phyloP scores from a whole-genome alignment of 2,797 vertebrate species.

The Aplochiton taeniatus region DNA sequence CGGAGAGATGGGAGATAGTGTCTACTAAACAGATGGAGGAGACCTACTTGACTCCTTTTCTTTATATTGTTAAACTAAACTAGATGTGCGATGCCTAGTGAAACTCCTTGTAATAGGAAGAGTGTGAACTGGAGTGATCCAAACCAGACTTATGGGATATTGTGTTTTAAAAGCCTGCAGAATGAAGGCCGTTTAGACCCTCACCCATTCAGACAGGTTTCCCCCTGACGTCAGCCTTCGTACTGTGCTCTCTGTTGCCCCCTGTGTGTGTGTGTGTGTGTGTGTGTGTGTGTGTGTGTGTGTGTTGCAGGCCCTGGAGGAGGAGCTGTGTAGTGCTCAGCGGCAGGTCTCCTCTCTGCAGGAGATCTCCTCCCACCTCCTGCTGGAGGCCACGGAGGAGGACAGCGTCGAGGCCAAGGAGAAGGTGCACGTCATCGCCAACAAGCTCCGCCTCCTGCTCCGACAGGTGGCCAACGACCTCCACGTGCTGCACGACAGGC shows the following conservation, averaged over 20 bases:
- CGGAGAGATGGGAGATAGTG: no score
- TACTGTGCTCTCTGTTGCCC: constrained; percentile 21
- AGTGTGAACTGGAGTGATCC: no score
- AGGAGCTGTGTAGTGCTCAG: constrained; percentile 76
- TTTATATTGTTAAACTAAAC: no score
- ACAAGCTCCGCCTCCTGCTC: constrained; percentile 81
- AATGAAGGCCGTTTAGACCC: no score
- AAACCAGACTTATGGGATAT: no score
- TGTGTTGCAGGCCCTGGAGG: constrained; percentile 80
- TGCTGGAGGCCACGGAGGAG: constrained; percentile 74
- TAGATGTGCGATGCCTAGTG: no score
- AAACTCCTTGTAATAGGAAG: no score
- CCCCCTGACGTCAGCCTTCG: neutral
- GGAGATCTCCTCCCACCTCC: constrained; percentile 80
- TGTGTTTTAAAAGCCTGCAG: no score
- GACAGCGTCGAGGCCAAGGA: constrained; percentile 85
- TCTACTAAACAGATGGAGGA: no score
- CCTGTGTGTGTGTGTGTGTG: constrained; percentile 14
- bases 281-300: neutral
- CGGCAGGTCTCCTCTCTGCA: constrained; percentile 77
- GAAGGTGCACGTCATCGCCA: constrained; percentile 85
- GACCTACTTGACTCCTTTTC: no score
- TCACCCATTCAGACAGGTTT: no score
- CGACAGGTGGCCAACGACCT: constrained; percentile 77
- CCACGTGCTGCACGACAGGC: constrained; percentile 57